Percentiles rank a stretch among this genome's conserved stretches.
Conservation (phyloP, 1,140 invertebrate species). For the Mesaphorura yosii region DNA sequence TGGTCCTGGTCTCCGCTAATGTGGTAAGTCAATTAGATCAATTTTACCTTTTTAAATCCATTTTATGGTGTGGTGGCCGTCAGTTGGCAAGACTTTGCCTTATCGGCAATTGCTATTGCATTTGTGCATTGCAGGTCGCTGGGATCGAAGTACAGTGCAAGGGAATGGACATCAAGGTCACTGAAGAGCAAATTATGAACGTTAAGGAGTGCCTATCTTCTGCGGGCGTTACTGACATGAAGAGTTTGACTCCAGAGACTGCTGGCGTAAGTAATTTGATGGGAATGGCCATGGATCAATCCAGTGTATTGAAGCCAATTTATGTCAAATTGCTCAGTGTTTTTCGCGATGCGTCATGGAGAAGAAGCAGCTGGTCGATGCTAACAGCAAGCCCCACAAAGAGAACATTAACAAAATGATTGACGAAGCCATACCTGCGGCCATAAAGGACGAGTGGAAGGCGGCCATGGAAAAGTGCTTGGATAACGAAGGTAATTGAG, state of each 20-base stretch:
- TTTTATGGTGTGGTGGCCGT: too few relatives aligned
- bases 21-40: too few relatives aligned
- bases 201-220: constrained; percentile 15
- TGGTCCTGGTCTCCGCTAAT: too few relatives aligned
- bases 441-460: constrained; percentile 9
- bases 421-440: constrained; percentile 10
- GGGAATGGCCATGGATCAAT: not conserved
- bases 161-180: constrained; percentile 13
- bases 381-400: constrained; percentile 22
- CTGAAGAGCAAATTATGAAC: constrained; percentile 9
- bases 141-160: constrained; percentile 7
- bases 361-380: constrained; percentile 14
- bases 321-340: constrained; percentile 9
- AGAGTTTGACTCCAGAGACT: constrained; percentile 13
- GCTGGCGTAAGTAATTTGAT: not conserved
- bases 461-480: constrained; percentile 16
- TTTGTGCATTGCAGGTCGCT: too few relatives aligned
- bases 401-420: constrained; percentile 20
- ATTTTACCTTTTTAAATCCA: too few relatives aligned
- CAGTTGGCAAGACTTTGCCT: too few relatives aligned
- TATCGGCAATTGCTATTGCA: too few relatives aligned
- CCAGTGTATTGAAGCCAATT: not conserved
- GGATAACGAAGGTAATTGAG: constrained; percentile 13
- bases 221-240: constrained; percentile 6
- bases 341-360: constrained; percentile 12